Base-by-base conservation (phyloP, 1,140 invertebrate genomes). In the Rhyzopertha dominica region DNA sequence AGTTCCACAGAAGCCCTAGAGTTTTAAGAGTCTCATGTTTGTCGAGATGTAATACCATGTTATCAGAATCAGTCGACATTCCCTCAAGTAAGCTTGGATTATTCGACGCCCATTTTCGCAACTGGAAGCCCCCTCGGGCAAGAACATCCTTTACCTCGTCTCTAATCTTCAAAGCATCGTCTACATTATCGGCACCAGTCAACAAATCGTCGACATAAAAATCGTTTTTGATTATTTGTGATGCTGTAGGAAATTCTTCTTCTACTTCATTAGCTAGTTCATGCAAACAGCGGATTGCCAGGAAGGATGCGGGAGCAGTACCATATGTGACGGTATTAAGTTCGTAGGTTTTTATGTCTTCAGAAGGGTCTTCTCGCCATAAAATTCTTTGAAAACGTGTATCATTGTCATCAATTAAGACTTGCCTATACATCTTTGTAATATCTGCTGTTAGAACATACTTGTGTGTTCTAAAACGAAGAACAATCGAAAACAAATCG, bases 161-260 rank as follows among this genome's bases (percentile, higher is more conserved):
- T 16, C 35, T 26, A 0, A 56, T 7, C 24, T 37, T 14, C 28
- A 46, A 35, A 3, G 51, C 52, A 18, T 48, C 23, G 32, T 55
- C 49, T 12, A 40, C 17, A 13, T 14, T 43, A 40, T 61, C 41
- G n/a, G 51, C 61, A 19, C 66, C 67, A 13, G 57, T 54, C 5
- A 70, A 37, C 7, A 65, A 18, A 45, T 73, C 65, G 29, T 72
- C 68, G 0, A 70, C 61, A 45, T 70, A 72, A 37, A 65, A 65
- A 47, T 68, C 62, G 17, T 43, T 38, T 22, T 16, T 5, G 1
- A 63, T 39, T 19, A 54, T 49, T 43, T 56, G 41, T 13, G 58
- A 35, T 34, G 49, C 59, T 12, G 25, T 12, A 23, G 64, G 55
- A 54, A 45, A 61, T 0, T 34, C 1, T 12, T 22, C 41, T 47